Conservation (phyloP, 1,140 invertebrate genomes). For the Microplitis demolitor region DNA sequence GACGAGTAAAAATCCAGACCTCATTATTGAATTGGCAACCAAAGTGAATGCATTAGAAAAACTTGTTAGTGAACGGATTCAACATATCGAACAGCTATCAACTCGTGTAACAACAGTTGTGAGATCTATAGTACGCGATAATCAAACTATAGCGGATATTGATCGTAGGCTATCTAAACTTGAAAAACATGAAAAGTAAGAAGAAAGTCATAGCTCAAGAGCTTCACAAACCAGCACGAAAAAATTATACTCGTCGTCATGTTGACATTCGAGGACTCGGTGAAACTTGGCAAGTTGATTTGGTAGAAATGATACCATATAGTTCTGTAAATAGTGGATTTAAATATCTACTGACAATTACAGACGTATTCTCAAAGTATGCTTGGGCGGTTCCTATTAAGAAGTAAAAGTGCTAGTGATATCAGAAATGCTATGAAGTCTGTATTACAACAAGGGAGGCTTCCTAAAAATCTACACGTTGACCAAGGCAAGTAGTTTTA, state of each 20-base stretch:
- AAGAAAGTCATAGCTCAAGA: not conserved
- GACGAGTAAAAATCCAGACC: no score
- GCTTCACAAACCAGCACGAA: no score
- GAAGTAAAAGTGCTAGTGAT: not conserved
- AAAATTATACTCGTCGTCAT: no score
- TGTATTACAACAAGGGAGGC: not conserved
- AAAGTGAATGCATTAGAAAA: no score
- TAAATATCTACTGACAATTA: slow-evolving; percentile 14
- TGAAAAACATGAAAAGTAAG: not conserved
- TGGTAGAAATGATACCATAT: no score
- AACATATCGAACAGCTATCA: no score
- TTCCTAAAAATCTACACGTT: not conserved
- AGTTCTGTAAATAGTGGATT: not conserved
- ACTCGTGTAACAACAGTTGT: not conserved
- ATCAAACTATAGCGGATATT: not conserved
- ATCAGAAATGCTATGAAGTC: not conserved
- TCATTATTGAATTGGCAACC: no score
- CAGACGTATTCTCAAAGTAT: slow-evolving; percentile 22
- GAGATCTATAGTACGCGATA: no score
- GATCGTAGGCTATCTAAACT: not conserved
- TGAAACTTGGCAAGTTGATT: no score
- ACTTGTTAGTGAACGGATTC: no score
- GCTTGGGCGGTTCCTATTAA: slow-evolving; percentile 36
- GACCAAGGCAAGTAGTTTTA: not conserved
- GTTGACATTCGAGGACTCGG: no score